Conservation (phyloP, 1,140 invertebrate species). For the Leptoteleia sp. region DNA sequence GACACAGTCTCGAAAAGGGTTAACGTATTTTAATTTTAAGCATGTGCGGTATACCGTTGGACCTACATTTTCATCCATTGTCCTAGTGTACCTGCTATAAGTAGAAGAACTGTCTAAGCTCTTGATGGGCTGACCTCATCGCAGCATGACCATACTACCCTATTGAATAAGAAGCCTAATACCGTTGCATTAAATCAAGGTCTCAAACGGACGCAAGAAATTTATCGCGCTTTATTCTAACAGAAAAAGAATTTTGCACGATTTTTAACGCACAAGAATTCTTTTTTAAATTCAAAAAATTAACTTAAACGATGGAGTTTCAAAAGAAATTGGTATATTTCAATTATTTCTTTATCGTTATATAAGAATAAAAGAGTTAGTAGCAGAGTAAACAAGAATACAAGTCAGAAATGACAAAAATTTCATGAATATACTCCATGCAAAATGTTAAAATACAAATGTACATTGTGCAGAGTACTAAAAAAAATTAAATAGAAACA, state of each 20-base stretch:
- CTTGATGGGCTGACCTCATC: slow-evolving; percentile 58
- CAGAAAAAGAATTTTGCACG: not conserved
- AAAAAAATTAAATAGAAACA: no score
- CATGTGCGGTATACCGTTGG: slow-evolving; percentile 54
- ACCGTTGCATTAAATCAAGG: slow-evolving; percentile 25
- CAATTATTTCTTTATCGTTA: no score
- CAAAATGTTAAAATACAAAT: no score
- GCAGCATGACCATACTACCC: slow-evolving; percentile 51
- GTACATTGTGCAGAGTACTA: no score
- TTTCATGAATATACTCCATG: no score
- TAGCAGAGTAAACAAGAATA: no score
- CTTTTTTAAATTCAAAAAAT: no score
- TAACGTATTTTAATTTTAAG: slow-evolving; percentile 62
- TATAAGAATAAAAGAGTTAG: no score
- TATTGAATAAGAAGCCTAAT: slow-evolving; percentile 28
- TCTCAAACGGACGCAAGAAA: not conserved
- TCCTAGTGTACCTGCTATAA: slow-evolving; percentile 58
- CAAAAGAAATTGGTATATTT: no score
- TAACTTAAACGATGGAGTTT: no score
- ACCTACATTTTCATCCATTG: slow-evolving; percentile 53
- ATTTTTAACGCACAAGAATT: no score
- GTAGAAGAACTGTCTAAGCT: slow-evolving; percentile 49
- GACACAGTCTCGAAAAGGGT: slow-evolving; percentile 39
- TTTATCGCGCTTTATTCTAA: not conserved
- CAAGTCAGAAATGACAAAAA: no score